Evolutionary conservation across 2,113 vertebrate genomes (phyloP), one percentile per base, ranked within the genome.

Genomic region (Clupea harengus): DNA sequence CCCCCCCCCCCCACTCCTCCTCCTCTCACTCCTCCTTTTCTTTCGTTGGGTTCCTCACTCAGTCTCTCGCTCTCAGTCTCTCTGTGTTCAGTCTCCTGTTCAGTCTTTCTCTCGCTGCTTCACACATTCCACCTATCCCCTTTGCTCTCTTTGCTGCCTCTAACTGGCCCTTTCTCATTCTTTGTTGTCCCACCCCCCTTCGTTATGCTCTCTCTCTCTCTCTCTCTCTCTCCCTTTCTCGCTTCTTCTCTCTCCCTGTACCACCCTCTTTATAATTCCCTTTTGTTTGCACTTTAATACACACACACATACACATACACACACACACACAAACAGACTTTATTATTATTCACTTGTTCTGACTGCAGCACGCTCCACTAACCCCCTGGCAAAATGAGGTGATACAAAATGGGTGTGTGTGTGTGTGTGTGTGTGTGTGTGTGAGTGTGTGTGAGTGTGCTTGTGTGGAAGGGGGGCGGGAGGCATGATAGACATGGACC

Each of bases 311-410:
- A 87, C 80, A 89, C 89, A 67, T 25, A 32, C 64, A 72, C 64
- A 72, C 64, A 72, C 25, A 72, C n/a, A 72, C 28, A 13, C 0
- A 13, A 25, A 7, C 64, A 72, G 93, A 95, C 92, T 94, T 95
- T 95, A 91, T 93, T 95, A 91, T 93, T 90, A 95, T 94, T 94
- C 95, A 93, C 91, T 91, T 91, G 90, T 92, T 94, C 91, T 92
- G 84, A 83, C 90, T 89, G 87, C 91, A 92, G 92, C 92, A 94
- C 87, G 91, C 94, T 92, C 93, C 93, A 90, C 91, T 94, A 93
- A 93, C 91, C 92, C 90, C 89, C 57, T 90, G 89, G 92, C 88
- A 28, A 86, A 92, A 92, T 89, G 88, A 92, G 90, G 92, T 90
- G 91, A 92, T 90, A 64, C 22, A 13, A 28, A 28, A 32, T 72